phyloP scores from a whole-genome alignment of 2,113 vertebrate genomes.

The Sceloporus tristichus region DNA sequence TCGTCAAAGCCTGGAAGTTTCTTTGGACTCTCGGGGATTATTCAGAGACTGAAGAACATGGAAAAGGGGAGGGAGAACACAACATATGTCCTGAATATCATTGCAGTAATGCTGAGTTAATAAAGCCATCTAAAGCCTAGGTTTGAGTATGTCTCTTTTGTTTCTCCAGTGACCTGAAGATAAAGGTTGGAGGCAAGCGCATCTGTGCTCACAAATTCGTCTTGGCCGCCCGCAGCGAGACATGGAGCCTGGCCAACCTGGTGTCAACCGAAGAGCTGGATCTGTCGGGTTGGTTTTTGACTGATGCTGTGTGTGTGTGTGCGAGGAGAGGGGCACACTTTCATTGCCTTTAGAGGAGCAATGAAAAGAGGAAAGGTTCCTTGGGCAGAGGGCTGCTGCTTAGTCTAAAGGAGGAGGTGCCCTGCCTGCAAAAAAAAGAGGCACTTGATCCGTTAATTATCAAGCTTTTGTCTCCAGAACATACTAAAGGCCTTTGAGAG shows the following conservation, averaged over 20 bases:
- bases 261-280: slow-evolving; percentile 90
- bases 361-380: slow-evolving; percentile 7
- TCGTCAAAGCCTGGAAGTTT: not conserved
- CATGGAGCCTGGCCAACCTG: slow-evolving; percentile 91
- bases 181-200: slow-evolving; percentile 85
- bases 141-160: not conserved
- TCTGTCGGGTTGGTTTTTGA: slow-evolving; percentile 87
- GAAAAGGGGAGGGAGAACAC: not conserved
- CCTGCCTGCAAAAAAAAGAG: slow-evolving; percentile 1
- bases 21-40: not conserved
- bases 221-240: slow-evolving; percentile 93
- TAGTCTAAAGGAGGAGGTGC: slow-evolving; percentile 15
- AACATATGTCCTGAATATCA: not conserved
- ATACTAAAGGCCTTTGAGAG: not conserved
- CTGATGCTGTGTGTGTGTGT: accelerated
- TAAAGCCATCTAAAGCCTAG: accelerated
- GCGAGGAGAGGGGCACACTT: not conserved
- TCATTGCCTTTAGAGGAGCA: not conserved
- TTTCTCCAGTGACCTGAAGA: slow-evolving; percentile 89
- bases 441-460: not conserved
- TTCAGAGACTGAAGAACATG: not conserved
- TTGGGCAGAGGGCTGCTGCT: not conserved
- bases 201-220: slow-evolving; percentile 96
- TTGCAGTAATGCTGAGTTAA: not conserved
- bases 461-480: not conserved